phyloP scores from a whole-genome alignment of 2,888 invertebrate species.

The Theretra japonica region DNA sequence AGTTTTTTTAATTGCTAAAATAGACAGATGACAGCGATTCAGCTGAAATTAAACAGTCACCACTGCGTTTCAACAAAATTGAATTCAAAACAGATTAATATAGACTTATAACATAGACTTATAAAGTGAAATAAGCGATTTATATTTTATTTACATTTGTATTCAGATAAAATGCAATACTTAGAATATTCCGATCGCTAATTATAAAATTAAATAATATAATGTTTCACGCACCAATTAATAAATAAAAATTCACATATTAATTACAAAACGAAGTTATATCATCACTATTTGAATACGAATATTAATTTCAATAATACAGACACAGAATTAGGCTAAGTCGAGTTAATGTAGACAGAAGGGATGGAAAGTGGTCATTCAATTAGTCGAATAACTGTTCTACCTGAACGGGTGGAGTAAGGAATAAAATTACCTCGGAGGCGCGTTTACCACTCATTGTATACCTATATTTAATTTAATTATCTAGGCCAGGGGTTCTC shows the following conservation, averaged over 20 bases:
- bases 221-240: neutral
- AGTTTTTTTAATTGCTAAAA: no score
- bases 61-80: no score
- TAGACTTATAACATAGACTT: no score
- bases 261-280: neutral
- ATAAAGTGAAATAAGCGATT: no score
- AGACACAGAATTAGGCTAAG: conserved; percentile 32
- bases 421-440: conserved; percentile 10
- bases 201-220: no score
- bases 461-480: conserved; percentile 1
- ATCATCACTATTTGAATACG: conserved; percentile 4
- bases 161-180: no score
- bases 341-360: conserved; percentile 12
- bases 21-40: no score
- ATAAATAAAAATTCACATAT: neutral
- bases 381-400: conserved; percentile 5
- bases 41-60: no score
- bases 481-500: neutral
- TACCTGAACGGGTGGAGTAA: neutral
- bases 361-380: conserved; percentile 20
- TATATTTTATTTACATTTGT: no score
- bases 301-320: conserved; percentile 32
- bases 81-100: no score
- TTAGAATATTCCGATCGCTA: no score
- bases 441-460: neutral